These are phyloP conservation scores for Haplotaxodon microlepis DNA, from an alignment of 2,113 vertebrate species.

Conservation along the genomic window DNA sequence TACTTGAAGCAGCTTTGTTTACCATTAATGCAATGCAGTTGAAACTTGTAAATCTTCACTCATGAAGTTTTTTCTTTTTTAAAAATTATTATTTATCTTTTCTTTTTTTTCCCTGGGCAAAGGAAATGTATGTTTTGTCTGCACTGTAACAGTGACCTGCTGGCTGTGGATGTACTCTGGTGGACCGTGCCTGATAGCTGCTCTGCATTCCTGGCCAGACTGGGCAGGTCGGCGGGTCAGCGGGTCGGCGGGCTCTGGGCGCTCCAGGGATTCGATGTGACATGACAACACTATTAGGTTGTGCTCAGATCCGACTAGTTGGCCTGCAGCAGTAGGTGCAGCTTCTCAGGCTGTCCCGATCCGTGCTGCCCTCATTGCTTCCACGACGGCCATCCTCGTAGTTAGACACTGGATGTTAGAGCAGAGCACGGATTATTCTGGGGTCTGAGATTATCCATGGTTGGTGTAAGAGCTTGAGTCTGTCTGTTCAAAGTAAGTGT, in stretches of 20 bases:
- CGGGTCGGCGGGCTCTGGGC: slow-evolving; percentile 61
- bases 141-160: not conserved
- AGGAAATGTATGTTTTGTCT: not conserved
- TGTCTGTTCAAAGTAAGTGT: not conserved
- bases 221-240: slow-evolving; percentile 67
- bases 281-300: not conserved
- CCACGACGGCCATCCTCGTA: slow-evolving; percentile 68
- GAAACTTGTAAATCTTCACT: not conserved
- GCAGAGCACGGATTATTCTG: not conserved
- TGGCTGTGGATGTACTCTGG: slow-evolving; percentile 25
- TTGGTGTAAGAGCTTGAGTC: not conserved
- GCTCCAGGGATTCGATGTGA: slow-evolving; percentile 25
- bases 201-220: slow-evolving; percentile 71
- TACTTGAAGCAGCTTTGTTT: not conserved
- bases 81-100: not conserved
- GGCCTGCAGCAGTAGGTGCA: slow-evolving; percentile 78
- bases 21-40: not conserved
- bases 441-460: not conserved
- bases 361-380: slow-evolving; percentile 62
- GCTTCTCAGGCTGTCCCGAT: slow-evolving; percentile 73
- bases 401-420: slow-evolving; percentile 61
- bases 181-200: slow-evolving; percentile 46
- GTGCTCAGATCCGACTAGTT: slow-evolving; percentile 72
- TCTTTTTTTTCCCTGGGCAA: not conserved
- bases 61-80: not conserved